Conservation (phyloP, 2,797 vertebrate species). For the Anniella stebbinsi region DNA sequence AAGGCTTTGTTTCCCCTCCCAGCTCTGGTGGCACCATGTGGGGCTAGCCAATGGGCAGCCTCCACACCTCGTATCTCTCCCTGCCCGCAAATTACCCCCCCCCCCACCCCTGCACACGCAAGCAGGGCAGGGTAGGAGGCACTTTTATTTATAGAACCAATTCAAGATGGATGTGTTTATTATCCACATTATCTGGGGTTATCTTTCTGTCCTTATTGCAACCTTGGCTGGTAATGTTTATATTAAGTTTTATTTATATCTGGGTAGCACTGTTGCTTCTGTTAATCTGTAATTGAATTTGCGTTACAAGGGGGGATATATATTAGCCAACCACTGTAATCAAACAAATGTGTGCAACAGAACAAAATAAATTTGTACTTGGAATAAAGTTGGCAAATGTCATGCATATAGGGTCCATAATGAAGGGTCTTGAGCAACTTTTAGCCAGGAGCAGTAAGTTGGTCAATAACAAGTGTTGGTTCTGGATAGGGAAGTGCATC, state of each 20-base stretch:
- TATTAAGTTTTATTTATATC: constrained; percentile 64
- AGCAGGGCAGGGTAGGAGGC: too few relatives aligned
- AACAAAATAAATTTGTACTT: not conserved
- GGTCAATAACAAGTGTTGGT: not conserved
- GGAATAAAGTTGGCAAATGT: not conserved
- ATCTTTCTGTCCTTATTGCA: constrained; percentile 70
- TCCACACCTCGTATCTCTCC: too few relatives aligned
- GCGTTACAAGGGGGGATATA: not conserved
- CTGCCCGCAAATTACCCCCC: too few relatives aligned
- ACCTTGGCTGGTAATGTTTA: constrained; percentile 62
- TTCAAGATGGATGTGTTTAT: constrained; percentile 76
- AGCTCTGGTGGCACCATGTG: too few relatives aligned
- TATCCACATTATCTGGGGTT: constrained; percentile 66
- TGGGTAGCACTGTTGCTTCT: constrained; percentile 31
- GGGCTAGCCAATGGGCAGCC: too few relatives aligned
- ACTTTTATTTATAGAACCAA: constrained; percentile 79
- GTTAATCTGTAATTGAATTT: constrained; percentile 31
- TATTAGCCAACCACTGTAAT: not conserved
- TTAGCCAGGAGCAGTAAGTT: not conserved
- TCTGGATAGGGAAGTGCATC: not conserved
- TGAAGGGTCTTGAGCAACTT: not conserved
- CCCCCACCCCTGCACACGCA: too few relatives aligned
- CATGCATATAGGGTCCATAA: constrained; percentile 1
- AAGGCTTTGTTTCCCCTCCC: too few relatives aligned
- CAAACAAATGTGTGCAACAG: not conserved